Conservation (phyloP, 2,888 invertebrate species). For the Schizotus pectinicornis region DNA sequence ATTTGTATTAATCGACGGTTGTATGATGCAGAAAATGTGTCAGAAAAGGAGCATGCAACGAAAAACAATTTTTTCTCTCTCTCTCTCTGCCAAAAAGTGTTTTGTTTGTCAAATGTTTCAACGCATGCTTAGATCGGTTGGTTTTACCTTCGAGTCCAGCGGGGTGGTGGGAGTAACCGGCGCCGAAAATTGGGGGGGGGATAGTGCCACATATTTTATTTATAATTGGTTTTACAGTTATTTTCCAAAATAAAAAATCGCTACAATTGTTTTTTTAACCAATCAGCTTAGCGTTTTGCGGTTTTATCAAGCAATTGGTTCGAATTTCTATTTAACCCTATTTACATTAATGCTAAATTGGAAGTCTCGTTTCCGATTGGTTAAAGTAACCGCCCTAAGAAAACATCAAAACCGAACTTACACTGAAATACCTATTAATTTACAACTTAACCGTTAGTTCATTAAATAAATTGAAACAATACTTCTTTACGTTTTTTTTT, state of each 20-base stretch:
- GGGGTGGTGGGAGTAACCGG: conserved; percentile 22
- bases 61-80: too few species aligned
- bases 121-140: conserved; percentile 19
- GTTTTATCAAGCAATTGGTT: too few species aligned
- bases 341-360: conserved; percentile 20
- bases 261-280: conserved; percentile 10
- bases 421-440: conserved; percentile 22
- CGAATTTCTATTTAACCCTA: conserved; percentile 4
- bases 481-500: not conserved
- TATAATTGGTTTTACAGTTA: conserved; percentile 10
- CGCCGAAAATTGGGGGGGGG: conserved; percentile 26
- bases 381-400: conserved; percentile 17
- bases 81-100: not conserved
- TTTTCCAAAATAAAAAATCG: conserved; percentile 4
- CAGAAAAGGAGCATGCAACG: conserved; percentile 6
- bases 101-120: conserved; percentile 17
- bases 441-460: conserved; percentile 21
- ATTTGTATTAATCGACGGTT: conserved; percentile 8
- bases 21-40: conserved; percentile 22
- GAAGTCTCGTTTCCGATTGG: conserved; percentile 12
- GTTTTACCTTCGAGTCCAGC: conserved; percentile 8
- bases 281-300: conserved; percentile 15
- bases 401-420: conserved; percentile 24
- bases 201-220: conserved; percentile 19
- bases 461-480: conserved; percentile 13